phyloP scores from a whole-genome alignment of 2,113 vertebrate species.

The Xenopus borealis region DNA sequence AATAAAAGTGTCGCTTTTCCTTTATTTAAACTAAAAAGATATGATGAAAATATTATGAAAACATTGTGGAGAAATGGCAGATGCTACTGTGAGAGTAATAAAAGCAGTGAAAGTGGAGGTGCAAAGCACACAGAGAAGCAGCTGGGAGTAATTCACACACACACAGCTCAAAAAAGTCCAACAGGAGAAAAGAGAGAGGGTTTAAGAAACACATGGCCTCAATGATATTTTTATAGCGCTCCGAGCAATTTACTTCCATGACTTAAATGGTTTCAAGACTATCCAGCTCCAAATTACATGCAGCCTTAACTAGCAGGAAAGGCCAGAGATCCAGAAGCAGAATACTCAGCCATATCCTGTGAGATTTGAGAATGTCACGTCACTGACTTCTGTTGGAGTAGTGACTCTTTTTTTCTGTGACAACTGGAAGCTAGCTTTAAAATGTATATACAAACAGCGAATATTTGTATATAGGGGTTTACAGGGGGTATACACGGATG shows the following conservation, averaged over 20 bases:
- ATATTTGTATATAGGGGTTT: neutral
- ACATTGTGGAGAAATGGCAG: neutral
- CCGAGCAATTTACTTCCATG: conserved; percentile 77
- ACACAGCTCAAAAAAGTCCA: conserved; percentile 60
- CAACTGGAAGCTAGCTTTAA: neutral
- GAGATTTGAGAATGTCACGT: conserved; percentile 54
- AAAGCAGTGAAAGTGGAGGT: conserved; percentile 60
- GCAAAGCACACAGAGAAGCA: conserved; percentile 72
- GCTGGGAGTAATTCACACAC: conserved; percentile 91
- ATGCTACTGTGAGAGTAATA: conserved; percentile 44
- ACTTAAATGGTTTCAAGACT: conserved; percentile 68
- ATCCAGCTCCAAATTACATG: conserved; percentile 65
- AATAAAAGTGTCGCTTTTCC: too few species aligned
- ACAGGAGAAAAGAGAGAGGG: conserved; percentile 47
- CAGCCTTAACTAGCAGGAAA: conserved; percentile 51
- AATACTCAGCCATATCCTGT: conserved; percentile 58
- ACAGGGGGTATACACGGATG: too few species aligned
- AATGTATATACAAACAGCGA: neutral
- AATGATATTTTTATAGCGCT: conserved; percentile 85
- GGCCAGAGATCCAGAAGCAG: conserved; percentile 55
- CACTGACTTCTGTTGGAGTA: neutral
- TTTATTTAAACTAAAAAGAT: too few species aligned
- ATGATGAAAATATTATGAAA: too few species aligned
- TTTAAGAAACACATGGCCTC: conserved; percentile 84
- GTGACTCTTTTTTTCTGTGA: neutral